Percentiles rank a stretch among this genome's conserved stretches.
Conservation (phyloP, 2,797 vertebrate genomes). For the Eulemur mongoz region DNA sequence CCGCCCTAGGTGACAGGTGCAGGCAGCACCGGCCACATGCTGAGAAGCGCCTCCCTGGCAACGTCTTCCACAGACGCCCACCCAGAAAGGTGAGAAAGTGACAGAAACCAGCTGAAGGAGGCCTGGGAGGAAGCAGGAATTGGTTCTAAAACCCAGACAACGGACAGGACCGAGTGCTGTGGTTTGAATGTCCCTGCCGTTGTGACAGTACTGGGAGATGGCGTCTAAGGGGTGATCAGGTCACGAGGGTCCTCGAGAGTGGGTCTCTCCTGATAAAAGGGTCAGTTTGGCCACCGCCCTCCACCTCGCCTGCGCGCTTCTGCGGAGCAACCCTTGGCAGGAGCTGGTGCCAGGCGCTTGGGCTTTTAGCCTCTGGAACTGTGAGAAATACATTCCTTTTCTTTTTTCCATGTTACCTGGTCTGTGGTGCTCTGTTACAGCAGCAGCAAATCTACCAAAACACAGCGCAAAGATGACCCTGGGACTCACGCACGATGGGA, state of each 20-base stretch:
- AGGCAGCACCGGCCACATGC: background rate
- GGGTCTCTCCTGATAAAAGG: background rate
- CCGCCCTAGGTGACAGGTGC: background rate
- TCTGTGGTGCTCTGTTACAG: background rate
- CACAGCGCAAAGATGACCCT: background rate
- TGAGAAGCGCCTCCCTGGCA: background rate
- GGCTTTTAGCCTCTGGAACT: background rate
- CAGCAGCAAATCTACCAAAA: background rate
- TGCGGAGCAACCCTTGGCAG: background rate
- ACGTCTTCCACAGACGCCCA: background rate
- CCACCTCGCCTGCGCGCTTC: background rate
- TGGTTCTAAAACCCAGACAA: background rate
- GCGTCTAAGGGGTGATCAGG: background rate
- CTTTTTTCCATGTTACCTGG: background rate
- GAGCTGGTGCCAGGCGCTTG: background rate
- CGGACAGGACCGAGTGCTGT: background rate
- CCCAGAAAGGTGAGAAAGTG: background rate
- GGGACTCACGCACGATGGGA: background rate
- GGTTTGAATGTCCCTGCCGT: background rate
- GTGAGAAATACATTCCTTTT: background rate
- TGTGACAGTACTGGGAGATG: background rate
- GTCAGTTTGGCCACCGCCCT: background rate
- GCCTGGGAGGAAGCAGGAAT: background rate
- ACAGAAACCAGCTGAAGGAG: background rate
- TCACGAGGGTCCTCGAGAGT: background rate